phyloP scores from a whole-genome alignment of 2,113 vertebrate species.

The Furnarius figulus region DNA sequence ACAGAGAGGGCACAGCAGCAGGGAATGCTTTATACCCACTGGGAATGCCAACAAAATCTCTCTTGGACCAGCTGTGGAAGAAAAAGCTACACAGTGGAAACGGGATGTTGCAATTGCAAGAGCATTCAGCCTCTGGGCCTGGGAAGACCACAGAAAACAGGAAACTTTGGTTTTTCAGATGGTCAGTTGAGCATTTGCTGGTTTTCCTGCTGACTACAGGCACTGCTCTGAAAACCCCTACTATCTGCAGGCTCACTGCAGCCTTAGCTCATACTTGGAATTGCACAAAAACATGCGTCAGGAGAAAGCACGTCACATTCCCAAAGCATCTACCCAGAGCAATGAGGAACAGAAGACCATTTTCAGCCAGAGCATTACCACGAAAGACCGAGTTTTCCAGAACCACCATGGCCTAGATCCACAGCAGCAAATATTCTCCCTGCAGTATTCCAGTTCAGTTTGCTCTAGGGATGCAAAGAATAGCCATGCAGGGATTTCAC shows the following conservation, averaged over 20 bases:
- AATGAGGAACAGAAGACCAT: not conserved
- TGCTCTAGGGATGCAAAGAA: not conserved
- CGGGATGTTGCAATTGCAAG: not conserved
- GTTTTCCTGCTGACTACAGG: not conserved
- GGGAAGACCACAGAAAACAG: not conserved
- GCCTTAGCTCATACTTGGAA: not conserved
- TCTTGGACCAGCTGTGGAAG: not conserved
- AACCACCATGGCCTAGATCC: not conserved
- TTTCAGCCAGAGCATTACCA: not conserved
- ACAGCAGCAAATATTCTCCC: not conserved
- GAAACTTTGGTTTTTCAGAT: not conserved
- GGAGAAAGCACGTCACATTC: not conserved
- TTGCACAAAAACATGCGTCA: not conserved
- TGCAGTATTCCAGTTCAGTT: not conserved
- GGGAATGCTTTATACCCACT: not conserved
- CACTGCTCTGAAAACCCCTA: not conserved
- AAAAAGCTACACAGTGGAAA: not conserved
- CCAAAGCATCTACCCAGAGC: not conserved
- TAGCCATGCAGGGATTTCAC: fast-evolving
- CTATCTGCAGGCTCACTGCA: not conserved
- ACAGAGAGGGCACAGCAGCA: not conserved
- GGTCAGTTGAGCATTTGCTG: not conserved
- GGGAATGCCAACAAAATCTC: not conserved
- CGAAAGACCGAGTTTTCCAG: not conserved
- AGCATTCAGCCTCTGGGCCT: not conserved